These are phyloP conservation scores for Leptinotarsa tumamoca DNA, from an alignment of 2,888 invertebrate genomes.

Conservation along the genomic window DNA sequence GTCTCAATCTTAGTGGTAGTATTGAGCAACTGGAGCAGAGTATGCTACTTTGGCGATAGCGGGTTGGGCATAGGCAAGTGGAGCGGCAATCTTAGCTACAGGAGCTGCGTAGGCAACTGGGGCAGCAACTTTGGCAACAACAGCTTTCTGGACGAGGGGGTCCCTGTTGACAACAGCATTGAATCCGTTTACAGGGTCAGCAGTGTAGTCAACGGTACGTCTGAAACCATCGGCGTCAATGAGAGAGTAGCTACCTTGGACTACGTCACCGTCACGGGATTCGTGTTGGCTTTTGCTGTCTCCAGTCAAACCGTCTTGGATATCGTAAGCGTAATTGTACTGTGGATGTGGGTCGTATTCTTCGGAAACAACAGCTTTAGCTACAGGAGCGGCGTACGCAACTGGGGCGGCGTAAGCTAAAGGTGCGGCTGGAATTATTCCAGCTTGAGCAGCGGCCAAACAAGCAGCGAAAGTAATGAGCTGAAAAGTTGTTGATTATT, in stretches of 20 bases:
- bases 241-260: conserved; percentile 60
- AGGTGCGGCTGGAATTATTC: conserved; percentile 33
- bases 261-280: conserved; percentile 73
- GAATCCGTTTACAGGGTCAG: conserved; percentile 61
- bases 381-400: conserved; percentile 45
- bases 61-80: too few relatives aligned
- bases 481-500: conserved; percentile 30
- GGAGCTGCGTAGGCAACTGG: conserved; percentile 34
- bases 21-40: too few relatives aligned
- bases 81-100: conserved; percentile 29
- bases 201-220: conserved; percentile 74
- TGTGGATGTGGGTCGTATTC: conserved; percentile 66
- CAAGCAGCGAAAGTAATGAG: conserved; percentile 59
- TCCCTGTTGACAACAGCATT: background rate
- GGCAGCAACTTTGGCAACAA: conserved; percentile 41
- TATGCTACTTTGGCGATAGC: too few relatives aligned
- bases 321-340: conserved; percentile 72
- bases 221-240: conserved; percentile 73
- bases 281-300: conserved; percentile 74
- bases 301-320: conserved; percentile 71
- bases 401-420: conserved; percentile 51
- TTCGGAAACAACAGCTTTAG: conserved; percentile 53
- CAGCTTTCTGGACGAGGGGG: background rate
- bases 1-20: conserved; percentile 5
- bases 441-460: conserved; percentile 63